Base-by-base conservation (phyloP, 2,888 invertebrate genomes). In the Drosophila emarginata region DNA sequence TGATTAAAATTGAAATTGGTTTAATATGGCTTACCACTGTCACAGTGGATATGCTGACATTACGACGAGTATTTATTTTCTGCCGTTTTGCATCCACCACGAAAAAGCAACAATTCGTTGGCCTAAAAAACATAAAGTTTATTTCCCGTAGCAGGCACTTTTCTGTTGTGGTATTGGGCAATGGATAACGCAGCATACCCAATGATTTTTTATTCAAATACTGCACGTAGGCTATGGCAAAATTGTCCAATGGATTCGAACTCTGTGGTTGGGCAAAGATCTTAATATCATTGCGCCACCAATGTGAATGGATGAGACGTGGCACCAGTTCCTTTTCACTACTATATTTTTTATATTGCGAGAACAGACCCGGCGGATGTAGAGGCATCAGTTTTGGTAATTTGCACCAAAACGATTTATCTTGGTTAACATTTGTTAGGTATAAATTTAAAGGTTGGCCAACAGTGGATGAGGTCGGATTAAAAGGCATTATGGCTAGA, bases 191-290 rank as follows among this genome's bases (percentile, higher is more conserved):
- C 6, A 83, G 61, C 1, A 82, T 57, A 56, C 85, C 78, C n/a
- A 80, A 76, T 1, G 79, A 67, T 0, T 75, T 63, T 32, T 79
- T 69, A 39, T 80, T 81, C n/a, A 89, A 45, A 61, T 83, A 82
- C 67, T 77, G 78, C 45, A 79, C 89, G 91, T 92, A 93, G 61
- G 90, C 78, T 45, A 91, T 79, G 62, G 92, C 92, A 56, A 93
- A 91, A 74, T 92, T 91, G 0, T 92, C 91, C 50, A 89, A 77
- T 0, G 89, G 79, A 73, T 90, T 89, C 60, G 74, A 71, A 65
- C 91, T 92, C 0, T 81, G 56, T 1, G 91, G 88, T 61, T 82
- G 73, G 28, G 87, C 85, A 28, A 89, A 87, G 23, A 82, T 72
- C 57, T 83, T 77, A 26, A 89, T 81, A n/a, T 91, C 72, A 0